These are phyloP conservation scores for Neofelis nebulosa DNA, from an alignment of 2,113 vertebrate species.

Conservation along the genomic window DNA sequence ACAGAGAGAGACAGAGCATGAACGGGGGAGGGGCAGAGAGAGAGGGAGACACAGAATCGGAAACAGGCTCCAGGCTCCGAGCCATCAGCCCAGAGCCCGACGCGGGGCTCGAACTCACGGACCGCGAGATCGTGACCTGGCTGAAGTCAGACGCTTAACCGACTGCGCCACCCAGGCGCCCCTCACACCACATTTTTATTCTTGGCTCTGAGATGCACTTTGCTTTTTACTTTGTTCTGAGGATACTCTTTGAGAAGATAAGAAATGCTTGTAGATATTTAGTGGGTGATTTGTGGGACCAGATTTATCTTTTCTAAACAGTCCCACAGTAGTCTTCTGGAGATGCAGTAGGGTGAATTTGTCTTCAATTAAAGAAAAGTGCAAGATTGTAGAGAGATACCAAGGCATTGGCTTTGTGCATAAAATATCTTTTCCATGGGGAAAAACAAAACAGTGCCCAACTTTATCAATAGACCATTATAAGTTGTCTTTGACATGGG, in stretches of 20 bases:
- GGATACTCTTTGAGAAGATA: not conserved
- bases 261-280: not conserved
- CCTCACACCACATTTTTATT: not conserved
- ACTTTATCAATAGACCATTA: not conserved
- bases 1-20: too few species aligned
- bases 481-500: not conserved
- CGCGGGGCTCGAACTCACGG: too few species aligned
- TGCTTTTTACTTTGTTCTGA: constrained; percentile 4
- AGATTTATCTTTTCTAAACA: constrained; percentile 39
- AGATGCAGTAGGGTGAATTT: not conserved
- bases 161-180: too few species aligned
- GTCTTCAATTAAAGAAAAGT: constrained; percentile 10
- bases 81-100: too few species aligned
- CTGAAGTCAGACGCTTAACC: too few species aligned
- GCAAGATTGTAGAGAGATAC: not conserved
- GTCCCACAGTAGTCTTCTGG: not conserved
- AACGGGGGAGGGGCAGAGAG: too few species aligned
- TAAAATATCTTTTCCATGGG: not conserved
- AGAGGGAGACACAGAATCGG: too few species aligned
- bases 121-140: too few species aligned
- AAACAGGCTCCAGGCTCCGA: too few species aligned
- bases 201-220: not conserved
- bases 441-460: not conserved
- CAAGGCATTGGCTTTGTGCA: not conserved
- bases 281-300: not conserved